These are phyloP conservation scores for Digitonthophagus gazella DNA, from an alignment of 2,888 invertebrate genomes.

Conservation along the genomic window DNA sequence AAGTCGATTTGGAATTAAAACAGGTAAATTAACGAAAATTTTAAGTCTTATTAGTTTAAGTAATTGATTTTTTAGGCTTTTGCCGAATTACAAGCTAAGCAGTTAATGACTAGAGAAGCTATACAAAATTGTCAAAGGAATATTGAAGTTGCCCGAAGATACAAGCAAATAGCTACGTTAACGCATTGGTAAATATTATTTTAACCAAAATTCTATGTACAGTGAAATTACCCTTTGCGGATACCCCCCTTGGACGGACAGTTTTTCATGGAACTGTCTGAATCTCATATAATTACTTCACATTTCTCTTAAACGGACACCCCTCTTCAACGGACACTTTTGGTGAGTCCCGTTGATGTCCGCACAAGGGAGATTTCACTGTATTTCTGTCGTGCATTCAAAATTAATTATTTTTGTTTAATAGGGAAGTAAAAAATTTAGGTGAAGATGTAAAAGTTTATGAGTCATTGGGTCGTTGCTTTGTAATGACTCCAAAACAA, in stretches of 20 bases:
- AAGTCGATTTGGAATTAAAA: constrained; percentile 51
- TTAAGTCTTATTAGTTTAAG: neutral
- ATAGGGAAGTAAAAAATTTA: constrained; percentile 59
- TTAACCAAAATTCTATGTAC: neutral
- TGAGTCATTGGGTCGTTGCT: constrained; percentile 84
- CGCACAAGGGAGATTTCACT: too few species aligned
- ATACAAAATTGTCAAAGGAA: constrained; percentile 12
- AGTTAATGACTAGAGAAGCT: constrained; percentile 5
- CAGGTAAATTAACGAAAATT: constrained; percentile 40
- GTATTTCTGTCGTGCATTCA: constrained; percentile 4
- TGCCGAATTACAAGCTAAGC: constrained; percentile 63
- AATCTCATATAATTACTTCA: too few species aligned
- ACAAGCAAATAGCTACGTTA: constrained; percentile 67
- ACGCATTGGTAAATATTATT: constrained; percentile 61
- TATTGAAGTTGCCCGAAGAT: constrained; percentile 32
- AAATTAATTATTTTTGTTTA: constrained; percentile 22
- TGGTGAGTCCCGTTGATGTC: too few species aligned
- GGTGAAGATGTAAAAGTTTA: constrained; percentile 69
- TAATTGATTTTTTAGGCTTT: constrained; percentile 60
- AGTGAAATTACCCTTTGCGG: too few species aligned
- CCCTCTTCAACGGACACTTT: too few species aligned
- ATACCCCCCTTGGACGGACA: too few species aligned
- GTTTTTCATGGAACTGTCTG: too few species aligned
- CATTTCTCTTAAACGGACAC: too few species aligned
- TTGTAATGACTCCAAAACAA: constrained; percentile 66